A percentile compares a stretch with the other conserved stretches of the same genome.
Conservation (phyloP, 35 echinoderm and acorn worm genomes). For the Diadema setosum region DNA sequence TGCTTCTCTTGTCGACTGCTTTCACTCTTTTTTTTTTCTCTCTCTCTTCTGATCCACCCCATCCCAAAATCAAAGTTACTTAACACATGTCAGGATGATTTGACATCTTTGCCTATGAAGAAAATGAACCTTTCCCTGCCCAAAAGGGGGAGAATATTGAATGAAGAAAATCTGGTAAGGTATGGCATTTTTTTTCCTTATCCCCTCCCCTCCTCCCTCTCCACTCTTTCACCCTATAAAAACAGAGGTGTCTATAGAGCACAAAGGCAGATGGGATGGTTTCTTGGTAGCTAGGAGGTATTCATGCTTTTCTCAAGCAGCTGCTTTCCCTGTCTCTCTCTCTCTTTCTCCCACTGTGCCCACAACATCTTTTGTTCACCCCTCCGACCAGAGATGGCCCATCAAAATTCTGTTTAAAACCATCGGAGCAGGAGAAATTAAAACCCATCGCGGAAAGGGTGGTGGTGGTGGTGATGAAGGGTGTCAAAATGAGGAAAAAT, state of each 20-base stretch:
- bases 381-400: not conserved
- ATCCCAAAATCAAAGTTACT: too few relatives aligned
- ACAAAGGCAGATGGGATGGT: constrained; percentile 9
- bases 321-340: not conserved
- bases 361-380: not conserved
- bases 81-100: not conserved
- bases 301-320: not conserved
- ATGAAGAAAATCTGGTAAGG: not conserved
- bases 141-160: not conserved
- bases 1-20: not conserved
- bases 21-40: not conserved
- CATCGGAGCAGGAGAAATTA: not conserved
- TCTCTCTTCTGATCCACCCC: not conserved
- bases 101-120: not conserved
- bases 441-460: not conserved
- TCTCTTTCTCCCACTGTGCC: not conserved
- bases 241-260: not conserved
- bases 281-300: constrained; percentile 21
- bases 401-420: not conserved
- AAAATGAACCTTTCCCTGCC: not conserved
- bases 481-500: not conserved
- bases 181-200: not conserved
- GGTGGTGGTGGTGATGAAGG: too few relatives aligned
- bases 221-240: not conserved
- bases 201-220: not conserved